A percentile compares a stretch with the other conserved stretches of the same genome.
Evolutionary conservation across 1,140 invertebrate genomes (phyloP).

Genomic region (Ladona fulva): DNA sequence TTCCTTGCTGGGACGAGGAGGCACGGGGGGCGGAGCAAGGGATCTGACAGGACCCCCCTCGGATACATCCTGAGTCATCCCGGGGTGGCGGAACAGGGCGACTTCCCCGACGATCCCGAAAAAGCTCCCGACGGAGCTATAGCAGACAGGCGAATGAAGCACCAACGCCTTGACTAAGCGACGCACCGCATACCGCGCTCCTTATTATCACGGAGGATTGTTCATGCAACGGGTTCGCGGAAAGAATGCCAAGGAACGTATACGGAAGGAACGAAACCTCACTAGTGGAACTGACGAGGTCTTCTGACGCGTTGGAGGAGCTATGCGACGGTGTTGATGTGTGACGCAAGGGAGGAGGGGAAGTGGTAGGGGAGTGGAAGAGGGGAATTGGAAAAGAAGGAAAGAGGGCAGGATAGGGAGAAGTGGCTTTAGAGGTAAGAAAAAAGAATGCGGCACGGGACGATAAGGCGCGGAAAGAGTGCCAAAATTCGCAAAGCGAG

Average conservation of each 20-base stretch:
- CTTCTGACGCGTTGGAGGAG: neutral
- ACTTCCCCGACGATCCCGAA: too few species aligned
- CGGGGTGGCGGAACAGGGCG: constrained; percentile 20
- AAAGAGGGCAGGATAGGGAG: neutral
- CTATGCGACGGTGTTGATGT: neutral
- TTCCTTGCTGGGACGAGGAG: constrained; percentile 58
- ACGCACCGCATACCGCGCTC: too few species aligned
- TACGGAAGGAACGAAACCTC: too few species aligned
- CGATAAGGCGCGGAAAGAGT: too few species aligned
- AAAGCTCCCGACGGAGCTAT: neutral
- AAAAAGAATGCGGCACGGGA: too few species aligned
- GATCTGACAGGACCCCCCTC: constrained; percentile 33
- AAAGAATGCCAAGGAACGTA: too few species aligned
- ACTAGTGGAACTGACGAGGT: neutral
- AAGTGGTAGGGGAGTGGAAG: neutral
- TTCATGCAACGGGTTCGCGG: too few species aligned
- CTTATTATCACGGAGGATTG: too few species aligned
- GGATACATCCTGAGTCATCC: constrained; percentile 32
- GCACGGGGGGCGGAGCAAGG: constrained; percentile 55
- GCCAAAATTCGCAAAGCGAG: too few species aligned
- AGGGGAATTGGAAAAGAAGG: neutral
- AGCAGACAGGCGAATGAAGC: too few species aligned
- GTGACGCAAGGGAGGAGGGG: neutral
- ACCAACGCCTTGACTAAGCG: too few species aligned
- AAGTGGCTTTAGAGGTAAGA: too few species aligned